phyloP scores from a whole-genome alignment of 2,888 invertebrate genomes.

The Petrolisthes cinctipes region DNA sequence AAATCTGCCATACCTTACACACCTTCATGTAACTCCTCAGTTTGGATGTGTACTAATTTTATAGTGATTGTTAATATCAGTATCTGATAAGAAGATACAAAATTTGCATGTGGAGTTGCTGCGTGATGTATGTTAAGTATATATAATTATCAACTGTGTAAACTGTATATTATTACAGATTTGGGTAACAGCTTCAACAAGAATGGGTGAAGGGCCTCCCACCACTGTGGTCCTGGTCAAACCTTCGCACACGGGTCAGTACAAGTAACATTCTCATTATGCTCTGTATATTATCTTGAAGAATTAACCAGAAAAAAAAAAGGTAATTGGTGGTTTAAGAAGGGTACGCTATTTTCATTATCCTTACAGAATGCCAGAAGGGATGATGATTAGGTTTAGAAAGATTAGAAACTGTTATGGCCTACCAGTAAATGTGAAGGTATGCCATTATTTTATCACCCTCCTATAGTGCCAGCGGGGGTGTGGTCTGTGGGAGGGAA shows the following conservation, averaged over 20 bases:
- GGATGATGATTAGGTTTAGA: neutral
- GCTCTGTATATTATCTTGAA: neutral
- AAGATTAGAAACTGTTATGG: neutral
- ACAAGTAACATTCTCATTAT: neutral
- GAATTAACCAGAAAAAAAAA: neutral
- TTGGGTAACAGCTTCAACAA: slow-evolving; percentile 64
- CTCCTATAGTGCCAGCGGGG: slow-evolving; percentile 52
- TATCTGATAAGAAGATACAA: neutral
- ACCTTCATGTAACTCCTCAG: too few species aligned
- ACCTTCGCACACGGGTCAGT: slow-evolving; percentile 60
- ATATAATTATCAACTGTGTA: too few species aligned
- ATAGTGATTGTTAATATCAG: too few species aligned
- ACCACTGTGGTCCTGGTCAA: slow-evolving; percentile 35
- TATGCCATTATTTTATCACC: neutral
- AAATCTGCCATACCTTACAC: too few species aligned
- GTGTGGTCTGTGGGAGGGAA: slow-evolving; percentile 63
- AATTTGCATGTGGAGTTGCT: neutral
- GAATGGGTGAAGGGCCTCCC: slow-evolving; percentile 58
- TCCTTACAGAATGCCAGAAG: neutral
- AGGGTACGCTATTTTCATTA: neutral
- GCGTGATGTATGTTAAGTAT: too few species aligned
- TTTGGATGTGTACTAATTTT: too few species aligned
- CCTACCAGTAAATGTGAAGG: neutral
- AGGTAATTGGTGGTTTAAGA: too few species aligned
- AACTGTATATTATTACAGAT: slow-evolving; percentile 20